Base-by-base conservation (phyloP, 2,797 vertebrate genomes). In the Australoheros facetus region DNA sequence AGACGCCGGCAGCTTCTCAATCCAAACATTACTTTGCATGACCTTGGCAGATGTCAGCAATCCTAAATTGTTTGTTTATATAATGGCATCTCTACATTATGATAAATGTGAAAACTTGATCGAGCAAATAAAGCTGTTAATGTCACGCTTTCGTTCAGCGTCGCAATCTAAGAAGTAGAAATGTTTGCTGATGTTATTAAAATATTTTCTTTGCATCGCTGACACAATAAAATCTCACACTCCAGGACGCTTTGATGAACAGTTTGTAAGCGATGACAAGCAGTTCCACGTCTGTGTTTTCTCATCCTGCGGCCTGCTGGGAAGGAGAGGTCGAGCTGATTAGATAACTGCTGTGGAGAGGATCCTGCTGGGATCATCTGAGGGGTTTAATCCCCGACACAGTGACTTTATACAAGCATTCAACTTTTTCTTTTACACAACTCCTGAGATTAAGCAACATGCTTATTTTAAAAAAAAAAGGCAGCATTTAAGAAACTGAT, bases 341-440 rank as follows among this genome's bases (percentile, higher is more conserved):
- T 94, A 95, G 94, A 95, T 95, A 94, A 92, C 78, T 80, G 77
- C 37, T 85, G 84, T 85, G 85, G 83, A 81, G 56, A 79, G 75
- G 51, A 91, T 89, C 80, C 90, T 84, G 84, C 77, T 78, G 77
- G 55, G 79, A 77, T 91, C 85, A 89, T 9, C 16, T 88, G 81
- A 77, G 48, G 64, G 79, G 51, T 42, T 78, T 28, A 1, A 57
- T 32, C 75, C 55, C 77, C 85, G 80, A 89, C 77, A 77, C 75
- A 21, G 37, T 80, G 30, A 60, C 34, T 58, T 77, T 71, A 77
- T 69, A 78, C 69, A 26, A 85, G 71, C 53, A 0, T 66, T 28
- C 17, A 4, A 54, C 55, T 74, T 74, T 53, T 28, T 32, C 17
- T 69, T 69, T 32, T 13, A 51, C 26, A 13, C 45, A 69, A 32